Evolutionary conservation across 30 jellyfish, hydroid and myxozoan species (phyloP), one percentile per base, ranked within the genome.

Genomic region (Chironex yamaguchii): DNA sequence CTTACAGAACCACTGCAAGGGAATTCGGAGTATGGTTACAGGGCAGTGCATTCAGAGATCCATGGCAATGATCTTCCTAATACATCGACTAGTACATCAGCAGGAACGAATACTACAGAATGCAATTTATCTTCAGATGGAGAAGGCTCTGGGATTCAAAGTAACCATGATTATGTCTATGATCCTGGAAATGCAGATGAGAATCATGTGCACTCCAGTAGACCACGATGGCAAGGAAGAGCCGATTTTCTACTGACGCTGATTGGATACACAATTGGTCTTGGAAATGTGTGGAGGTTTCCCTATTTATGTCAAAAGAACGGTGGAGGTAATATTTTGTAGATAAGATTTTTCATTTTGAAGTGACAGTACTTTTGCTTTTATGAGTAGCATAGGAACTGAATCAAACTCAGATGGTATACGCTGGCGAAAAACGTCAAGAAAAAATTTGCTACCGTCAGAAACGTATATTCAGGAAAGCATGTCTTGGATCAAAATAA

Each of bases 281-380:
- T 94, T 6, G 99, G 99, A 17, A 94, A 94, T 64, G 96, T 94
- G 14, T 94, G 99, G 99, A 76, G 97, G 48, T 94, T 94, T 72
- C 99, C 99, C n/a, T 94, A 94, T 0, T 54, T 94, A 42, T 94
- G 99, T 65, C 99, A 94, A 36, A 78, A 94, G 36, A 94, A 94
- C 84, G 99, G 99, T 24, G 99, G 99, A 81, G 99, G 99, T 88
- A 82, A 31, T n/a, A n/a, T n/a, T n/a, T n/a, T n/a, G n/a, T n/a
- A n/a, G n/a, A n/a, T n/a, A n/a, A n/a, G n/a, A n/a, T n/a, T n/a
- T n/a, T n/a, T n/a, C n/a, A n/a, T n/a, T n/a, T n/a, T n/a, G n/a
- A n/a, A n/a, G n/a, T n/a, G n/a, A n/a, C n/a, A n/a, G n/a, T n/a
- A n/a, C n/a, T n/a, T n/a, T n/a, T n/a, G n/a, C n/a, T n/a, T n/a